These are phyloP conservation scores for Lasius platythorax DNA, from an alignment of 2,888 invertebrate genomes.

Conservation along the genomic window DNA sequence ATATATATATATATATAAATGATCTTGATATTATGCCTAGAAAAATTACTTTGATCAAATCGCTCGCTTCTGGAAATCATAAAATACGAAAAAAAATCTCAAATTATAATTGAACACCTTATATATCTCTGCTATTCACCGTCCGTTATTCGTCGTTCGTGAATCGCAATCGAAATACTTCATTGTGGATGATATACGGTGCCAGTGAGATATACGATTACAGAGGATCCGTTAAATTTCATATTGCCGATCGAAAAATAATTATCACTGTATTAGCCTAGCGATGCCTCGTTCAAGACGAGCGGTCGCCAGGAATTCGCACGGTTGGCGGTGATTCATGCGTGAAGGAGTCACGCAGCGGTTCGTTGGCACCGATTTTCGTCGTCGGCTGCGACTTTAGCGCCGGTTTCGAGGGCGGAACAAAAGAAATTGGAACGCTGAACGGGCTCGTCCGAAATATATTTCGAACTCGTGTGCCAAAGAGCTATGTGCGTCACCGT, in stretches of 20 bases:
- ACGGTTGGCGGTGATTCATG: constrained; percentile 66
- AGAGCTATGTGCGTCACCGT: constrained; percentile 67
- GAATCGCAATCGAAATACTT: neutral
- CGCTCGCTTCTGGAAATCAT: neutral
- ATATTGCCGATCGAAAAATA: neutral
- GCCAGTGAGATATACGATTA: neutral
- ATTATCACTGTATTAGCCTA: neutral
- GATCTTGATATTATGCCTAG: neutral
- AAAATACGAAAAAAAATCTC: neutral
- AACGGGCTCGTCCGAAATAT: constrained; percentile 50
- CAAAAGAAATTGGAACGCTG: constrained; percentile 73
- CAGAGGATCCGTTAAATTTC: neutral
- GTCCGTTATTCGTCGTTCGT: neutral
- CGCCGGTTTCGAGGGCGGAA: constrained; percentile 74
- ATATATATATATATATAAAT: neutral
- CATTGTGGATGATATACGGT: neutral
- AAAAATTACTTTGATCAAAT: neutral
- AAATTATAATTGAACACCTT: neutral
- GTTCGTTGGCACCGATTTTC: constrained; percentile 75
- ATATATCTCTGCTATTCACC: neutral
- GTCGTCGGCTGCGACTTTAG: constrained; percentile 62
- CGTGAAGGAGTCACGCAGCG: constrained; percentile 64
- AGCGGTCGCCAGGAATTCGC: constrained; percentile 51
- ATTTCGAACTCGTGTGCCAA: constrained; percentile 60
- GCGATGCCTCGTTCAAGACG: neutral